Evolutionary conservation across 2,797 vertebrate species (phyloP).

Genomic region (Falco columbarius): DNA sequence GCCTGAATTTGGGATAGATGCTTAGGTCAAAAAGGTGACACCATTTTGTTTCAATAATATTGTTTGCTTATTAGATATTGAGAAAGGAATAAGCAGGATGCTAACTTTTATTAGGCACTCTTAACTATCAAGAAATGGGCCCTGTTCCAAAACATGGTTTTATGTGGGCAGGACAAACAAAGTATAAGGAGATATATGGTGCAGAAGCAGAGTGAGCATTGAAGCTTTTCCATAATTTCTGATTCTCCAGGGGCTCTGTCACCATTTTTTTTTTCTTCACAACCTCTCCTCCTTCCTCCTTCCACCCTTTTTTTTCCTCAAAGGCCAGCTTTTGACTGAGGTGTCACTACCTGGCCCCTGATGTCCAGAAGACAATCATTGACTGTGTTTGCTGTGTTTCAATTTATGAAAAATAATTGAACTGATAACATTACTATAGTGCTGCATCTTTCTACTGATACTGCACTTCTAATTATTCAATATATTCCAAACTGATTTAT

Average conservation of each 20-base stretch:
- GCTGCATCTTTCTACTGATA: not conserved
- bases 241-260: not conserved
- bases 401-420: not conserved
- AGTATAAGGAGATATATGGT: not conserved
- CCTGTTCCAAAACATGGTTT: not conserved
- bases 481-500: not conserved
- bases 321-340: not conserved
- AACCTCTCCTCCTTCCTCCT: not conserved
- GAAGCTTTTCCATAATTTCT: not conserved
- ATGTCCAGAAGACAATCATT: not conserved
- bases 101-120: not conserved
- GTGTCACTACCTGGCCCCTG: not conserved
- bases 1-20: not conserved
- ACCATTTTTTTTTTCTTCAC: not conserved
- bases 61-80: not conserved
- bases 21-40: not conserved
- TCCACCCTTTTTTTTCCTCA: not conserved
- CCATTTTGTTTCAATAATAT: not conserved
- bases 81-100: not conserved
- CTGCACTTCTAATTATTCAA: not conserved
- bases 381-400: not conserved
- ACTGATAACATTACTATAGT: not conserved
- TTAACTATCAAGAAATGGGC: not conserved
- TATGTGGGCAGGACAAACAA: not conserved
- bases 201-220: not conserved